phyloP scores from a whole-genome alignment of 1,140 invertebrate genomes.

The Pseudomyrmex sp. region DNA sequence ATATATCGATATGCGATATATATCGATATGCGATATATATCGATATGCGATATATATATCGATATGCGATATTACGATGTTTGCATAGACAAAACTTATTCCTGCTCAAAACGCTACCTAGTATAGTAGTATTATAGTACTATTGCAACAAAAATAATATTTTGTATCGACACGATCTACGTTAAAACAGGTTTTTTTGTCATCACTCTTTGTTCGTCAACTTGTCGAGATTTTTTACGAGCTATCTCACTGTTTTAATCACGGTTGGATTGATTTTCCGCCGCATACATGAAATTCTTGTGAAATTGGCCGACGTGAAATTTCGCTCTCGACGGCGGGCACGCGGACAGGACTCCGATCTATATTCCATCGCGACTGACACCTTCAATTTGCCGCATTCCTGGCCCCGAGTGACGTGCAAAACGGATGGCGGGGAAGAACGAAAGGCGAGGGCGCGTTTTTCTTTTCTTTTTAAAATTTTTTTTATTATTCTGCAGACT shows the following conservation, averaged over 20 bases:
- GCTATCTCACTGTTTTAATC: background rate
- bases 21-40: no score
- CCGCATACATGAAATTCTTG: background rate
- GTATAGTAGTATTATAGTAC: no score
- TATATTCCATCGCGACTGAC: slow-evolving; percentile 63
- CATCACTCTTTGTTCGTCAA: no score
- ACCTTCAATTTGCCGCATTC: slow-evolving; percentile 65
- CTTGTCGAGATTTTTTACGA: no score
- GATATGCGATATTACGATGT: no score
- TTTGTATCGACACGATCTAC: no score
- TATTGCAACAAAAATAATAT: no score
- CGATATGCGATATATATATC: no score
- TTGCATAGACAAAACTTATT: no score
- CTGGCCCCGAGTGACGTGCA: slow-evolving; percentile 62
- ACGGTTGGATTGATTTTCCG: slow-evolving; percentile 10
- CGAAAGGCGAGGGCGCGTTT: background rate
- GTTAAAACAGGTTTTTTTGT: no score
- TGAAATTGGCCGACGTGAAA: slow-evolving; percentile 17
- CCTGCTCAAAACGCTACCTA: no score
- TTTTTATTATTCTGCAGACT: background rate
- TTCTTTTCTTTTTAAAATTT: background rate
- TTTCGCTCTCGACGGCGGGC: slow-evolving; percentile 60
- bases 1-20: no score
- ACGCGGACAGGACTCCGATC: slow-evolving; percentile 41
- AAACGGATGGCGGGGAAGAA: slow-evolving; percentile 29